A percentile compares a stretch with the other conserved stretches of the same genome.
phyloP scores from a whole-genome alignment of 1,140 invertebrate species.

The Sesamia nonagrioides region DNA sequence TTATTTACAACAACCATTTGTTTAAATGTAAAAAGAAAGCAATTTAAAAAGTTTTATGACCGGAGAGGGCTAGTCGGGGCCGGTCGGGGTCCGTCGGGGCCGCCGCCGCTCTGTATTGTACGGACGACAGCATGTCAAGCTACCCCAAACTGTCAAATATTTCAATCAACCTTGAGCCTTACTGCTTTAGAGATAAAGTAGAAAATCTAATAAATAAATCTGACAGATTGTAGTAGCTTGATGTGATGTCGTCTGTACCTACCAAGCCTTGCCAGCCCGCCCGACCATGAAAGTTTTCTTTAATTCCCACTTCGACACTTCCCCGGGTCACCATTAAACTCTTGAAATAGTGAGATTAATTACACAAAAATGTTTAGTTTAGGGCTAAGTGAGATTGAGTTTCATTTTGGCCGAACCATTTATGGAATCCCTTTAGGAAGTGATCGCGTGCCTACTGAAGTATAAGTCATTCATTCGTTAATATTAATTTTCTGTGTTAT shows the following conservation, averaged over 20 bases:
- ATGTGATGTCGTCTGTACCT: too few species aligned
- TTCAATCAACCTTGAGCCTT: too few species aligned
- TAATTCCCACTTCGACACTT: conserved; percentile 20
- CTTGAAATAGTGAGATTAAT: conserved; percentile 37
- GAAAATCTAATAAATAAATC: too few species aligned
- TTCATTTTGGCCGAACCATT: not conserved
- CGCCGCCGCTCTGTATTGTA: not conserved
- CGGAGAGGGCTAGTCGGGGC: not conserved
- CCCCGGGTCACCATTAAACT: not conserved
- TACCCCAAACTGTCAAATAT: too few species aligned
- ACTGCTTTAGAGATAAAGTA: too few species aligned
- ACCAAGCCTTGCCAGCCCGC: not conserved
- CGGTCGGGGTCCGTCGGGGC: not conserved
- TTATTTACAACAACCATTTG: conserved; percentile 45
- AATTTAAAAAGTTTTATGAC: conserved; percentile 47
- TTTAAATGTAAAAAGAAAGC: conserved; percentile 46
- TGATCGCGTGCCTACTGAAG: too few species aligned
- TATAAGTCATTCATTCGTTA: too few species aligned
- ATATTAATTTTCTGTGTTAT: too few species aligned
- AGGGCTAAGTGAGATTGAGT: not conserved
- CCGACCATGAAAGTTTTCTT: conserved; percentile 32
- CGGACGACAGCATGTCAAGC: too few species aligned
- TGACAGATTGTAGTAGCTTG: too few species aligned
- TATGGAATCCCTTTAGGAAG: too few species aligned
- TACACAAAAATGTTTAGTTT: conserved; percentile 2